Base-by-base conservation (phyloP, 2,113 vertebrate species). In the Lepidothrix coronata region DNA sequence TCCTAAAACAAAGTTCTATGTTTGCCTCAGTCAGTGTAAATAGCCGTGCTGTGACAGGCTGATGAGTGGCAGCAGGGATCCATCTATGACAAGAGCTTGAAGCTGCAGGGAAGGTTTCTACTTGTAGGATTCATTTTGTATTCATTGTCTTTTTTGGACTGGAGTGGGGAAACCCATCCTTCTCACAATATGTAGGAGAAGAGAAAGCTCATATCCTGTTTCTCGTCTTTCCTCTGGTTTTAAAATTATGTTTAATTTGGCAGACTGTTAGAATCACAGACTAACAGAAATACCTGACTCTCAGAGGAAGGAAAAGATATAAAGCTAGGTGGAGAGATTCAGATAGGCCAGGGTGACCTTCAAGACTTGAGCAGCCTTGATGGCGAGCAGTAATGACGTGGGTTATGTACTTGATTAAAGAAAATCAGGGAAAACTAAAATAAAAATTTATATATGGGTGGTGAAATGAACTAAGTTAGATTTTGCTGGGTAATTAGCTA, bases 401-500 rank as follows among this genome's bases (percentile, higher is more conserved):
- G 7, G 2, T 71, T 82, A 59, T 14, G 31, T 33, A 54, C 19
- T 23, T 71, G 30, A 74, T 19, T 54, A 71, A 58, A 88, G 59
- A 76, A 83, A 92, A 83, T 5, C 4, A 35, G 35, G 77, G 52
- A 62, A 91, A 92, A 55, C 5, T 11, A 30, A 85, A 80, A 66
- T 25, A 71, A 59, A 55, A 52, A 78, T 85, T 41, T 59, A 41
- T 35, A 24, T 27, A 21, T 30, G 43, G 80, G 55, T 71, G 44
- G 71, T 78, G 84, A 95, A 95, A 95, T 13, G n/a, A 88, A 37
- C 71, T 54, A 88, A 39, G 90, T 76, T 76, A 74, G 91, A 48
- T 77, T 86, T 88, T 35, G 43, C 76, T 76, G 86, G 89, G 78
- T 95, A 95, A 94, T 88, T 89, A 94, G 78, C 87, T 85, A 51